A percentile compares a stretch with the other conserved stretches of the same genome.
Evolutionary conservation across 64 coral and sea anemone genomes (phyloP).

Genomic region (Montipora sp.): DNA sequence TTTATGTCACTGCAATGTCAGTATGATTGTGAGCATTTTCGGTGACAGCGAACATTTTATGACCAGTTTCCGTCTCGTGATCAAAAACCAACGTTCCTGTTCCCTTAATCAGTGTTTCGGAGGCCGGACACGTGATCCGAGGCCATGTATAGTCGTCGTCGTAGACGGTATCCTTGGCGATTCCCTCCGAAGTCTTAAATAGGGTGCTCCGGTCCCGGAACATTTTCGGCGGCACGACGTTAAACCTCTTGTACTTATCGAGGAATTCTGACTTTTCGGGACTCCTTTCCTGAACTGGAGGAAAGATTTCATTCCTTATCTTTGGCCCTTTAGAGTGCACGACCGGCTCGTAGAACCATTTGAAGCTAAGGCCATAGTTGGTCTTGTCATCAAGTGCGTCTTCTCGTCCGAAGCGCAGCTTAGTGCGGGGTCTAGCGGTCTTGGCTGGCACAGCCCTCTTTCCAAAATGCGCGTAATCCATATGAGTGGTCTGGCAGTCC

Average conservation of each 20-base stretch:
- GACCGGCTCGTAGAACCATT: conserved; percentile 64
- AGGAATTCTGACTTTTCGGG: conserved; percentile 79
- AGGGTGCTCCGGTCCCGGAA: conserved; percentile 87
- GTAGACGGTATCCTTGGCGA: conserved; percentile 74
- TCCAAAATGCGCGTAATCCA: conserved; percentile 90
- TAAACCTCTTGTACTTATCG: conserved; percentile 94
- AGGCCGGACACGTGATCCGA: conserved; percentile 53
- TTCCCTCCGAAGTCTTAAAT: conserved; percentile 79
- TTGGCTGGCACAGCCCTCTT: conserved; percentile 79
- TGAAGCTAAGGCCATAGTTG: conserved; percentile 81
- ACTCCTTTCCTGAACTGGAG: conserved; percentile 41
- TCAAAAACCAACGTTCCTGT: conserved; percentile 67
- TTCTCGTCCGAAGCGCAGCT: conserved; percentile 88
- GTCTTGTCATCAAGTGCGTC: conserved; percentile 81
- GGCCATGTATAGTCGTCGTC: conserved; percentile 81
- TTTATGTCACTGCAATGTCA: conserved; percentile 28
- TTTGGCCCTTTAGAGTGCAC: conserved; percentile 64
- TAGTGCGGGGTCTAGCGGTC: conserved; percentile 85
- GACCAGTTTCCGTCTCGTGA: conserved; percentile 87
- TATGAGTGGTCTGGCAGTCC: conserved; percentile 78
- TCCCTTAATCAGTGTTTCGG: conserved; percentile 56
- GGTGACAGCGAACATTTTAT: conserved; percentile 53
- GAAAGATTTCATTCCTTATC: conserved; percentile 89
- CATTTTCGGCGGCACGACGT: conserved; percentile 81
- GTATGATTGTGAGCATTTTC: neutral